These are phyloP conservation scores for Cettia cetti DNA, from an alignment of 2,113 vertebrate species.

Conservation along the genomic window DNA sequence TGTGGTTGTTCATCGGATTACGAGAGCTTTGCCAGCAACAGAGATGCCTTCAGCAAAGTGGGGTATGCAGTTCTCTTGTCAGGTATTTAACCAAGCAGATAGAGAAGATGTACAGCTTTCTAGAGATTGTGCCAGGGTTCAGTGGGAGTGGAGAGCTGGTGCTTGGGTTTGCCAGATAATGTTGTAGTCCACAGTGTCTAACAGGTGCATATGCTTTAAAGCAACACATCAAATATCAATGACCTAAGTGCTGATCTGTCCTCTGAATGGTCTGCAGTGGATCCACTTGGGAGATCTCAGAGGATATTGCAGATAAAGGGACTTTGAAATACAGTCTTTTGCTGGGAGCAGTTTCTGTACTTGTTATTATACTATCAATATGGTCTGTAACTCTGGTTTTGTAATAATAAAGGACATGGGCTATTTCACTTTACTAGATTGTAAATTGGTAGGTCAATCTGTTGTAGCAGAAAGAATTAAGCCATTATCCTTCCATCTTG, in stretches of 20 bases:
- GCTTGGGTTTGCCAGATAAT: background rate
- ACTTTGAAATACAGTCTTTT: background rate
- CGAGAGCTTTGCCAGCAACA: background rate
- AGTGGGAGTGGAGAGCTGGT: background rate
- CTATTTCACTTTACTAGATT: background rate
- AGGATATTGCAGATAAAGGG: background rate
- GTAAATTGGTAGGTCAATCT: background rate
- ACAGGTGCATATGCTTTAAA: background rate
- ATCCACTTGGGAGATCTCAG: background rate
- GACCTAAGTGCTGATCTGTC: background rate
- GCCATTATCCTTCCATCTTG: background rate
- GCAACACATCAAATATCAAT: fast-evolving
- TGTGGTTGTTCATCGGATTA: background rate
- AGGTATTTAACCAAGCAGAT: background rate
- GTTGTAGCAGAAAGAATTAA: background rate
- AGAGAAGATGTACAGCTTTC: background rate
- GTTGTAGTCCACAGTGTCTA: background rate
- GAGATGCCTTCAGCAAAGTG: background rate
- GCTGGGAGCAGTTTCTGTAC: background rate
- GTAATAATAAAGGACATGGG: background rate
- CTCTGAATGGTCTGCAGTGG: background rate
- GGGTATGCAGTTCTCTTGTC: background rate
- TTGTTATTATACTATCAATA: background rate
- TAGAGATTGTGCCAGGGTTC: background rate
- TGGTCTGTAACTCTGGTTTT: conserved; percentile 41